phyloP scores from a whole-genome alignment of 2,888 invertebrate species.

The Oeneis ivallda region DNA sequence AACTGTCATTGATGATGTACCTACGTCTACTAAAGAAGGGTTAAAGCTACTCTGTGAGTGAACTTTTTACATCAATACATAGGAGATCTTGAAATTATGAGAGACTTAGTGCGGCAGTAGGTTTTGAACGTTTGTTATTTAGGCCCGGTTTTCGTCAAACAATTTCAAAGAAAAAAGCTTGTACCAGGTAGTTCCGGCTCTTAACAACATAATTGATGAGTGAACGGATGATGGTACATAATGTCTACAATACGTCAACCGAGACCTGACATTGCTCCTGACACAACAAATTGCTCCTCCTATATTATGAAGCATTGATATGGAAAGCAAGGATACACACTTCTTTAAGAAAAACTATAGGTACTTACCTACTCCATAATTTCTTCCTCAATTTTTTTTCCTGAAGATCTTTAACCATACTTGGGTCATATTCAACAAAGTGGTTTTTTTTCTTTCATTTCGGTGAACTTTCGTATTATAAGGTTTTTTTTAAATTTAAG shows the following conservation, averaged over 20 bases:
- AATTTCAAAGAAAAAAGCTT: slow-evolving; percentile 8
- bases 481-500: too few species aligned
- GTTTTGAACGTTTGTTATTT: not conserved
- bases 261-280: slow-evolving; percentile 13
- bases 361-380: too few species aligned
- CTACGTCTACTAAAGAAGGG: too few species aligned
- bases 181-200: slow-evolving; percentile 6
- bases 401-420: too few species aligned
- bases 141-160: not conserved
- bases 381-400: not conserved
- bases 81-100: too few species aligned
- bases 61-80: too few species aligned
- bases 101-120: not conserved
- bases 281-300: slow-evolving; percentile 16
- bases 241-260: slow-evolving; percentile 15
- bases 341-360: too few species aligned
- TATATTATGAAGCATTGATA: not conserved
- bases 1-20: too few species aligned
- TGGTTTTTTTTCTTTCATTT: too few species aligned
- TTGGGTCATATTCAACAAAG: too few species aligned
- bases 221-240: slow-evolving; percentile 1
- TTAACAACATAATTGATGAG: slow-evolving; percentile 17
- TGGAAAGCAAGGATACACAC: not conserved
- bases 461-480: too few species aligned
- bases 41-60: too few species aligned